Evolutionary conservation across 2,113 vertebrate genomes (phyloP).

Genomic region (Procapra przewalskii): DNA sequence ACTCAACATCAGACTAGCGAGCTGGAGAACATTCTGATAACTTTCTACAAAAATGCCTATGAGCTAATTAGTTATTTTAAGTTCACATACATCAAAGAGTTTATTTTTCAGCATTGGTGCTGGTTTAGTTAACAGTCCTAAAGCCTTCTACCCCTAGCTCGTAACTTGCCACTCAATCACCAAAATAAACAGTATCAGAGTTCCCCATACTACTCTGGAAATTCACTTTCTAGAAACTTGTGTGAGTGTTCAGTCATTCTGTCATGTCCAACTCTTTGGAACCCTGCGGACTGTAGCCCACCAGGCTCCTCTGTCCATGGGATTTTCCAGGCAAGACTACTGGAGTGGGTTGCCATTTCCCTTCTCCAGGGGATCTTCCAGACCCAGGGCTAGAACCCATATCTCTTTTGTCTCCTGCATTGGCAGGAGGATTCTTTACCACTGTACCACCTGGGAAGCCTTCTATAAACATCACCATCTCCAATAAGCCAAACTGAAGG

Average conservation of each 20-base stretch:
- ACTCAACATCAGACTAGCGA: background rate
- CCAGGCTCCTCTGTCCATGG: background rate
- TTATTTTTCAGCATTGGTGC: background rate
- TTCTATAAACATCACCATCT: conserved; percentile 2
- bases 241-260: background rate
- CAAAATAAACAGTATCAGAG: conserved; percentile 6
- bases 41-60: background rate
- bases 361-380: background rate
- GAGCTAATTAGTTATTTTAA: background rate
- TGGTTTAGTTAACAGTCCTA: background rate
- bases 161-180: background rate
- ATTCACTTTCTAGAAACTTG: conserved; percentile 14
- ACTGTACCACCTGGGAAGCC: background rate
- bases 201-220: background rate
- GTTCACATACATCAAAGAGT: background rate
- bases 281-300: background rate
- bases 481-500: background rate
- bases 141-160: background rate
- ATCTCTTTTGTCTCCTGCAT: background rate
- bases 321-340: background rate
- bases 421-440: background rate
- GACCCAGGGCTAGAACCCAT: background rate
- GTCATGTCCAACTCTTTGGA: background rate
- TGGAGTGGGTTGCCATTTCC: background rate
- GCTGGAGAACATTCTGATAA: background rate